phyloP scores from a whole-genome alignment of 2,797 vertebrate species.

The Siniperca obscura region DNA sequence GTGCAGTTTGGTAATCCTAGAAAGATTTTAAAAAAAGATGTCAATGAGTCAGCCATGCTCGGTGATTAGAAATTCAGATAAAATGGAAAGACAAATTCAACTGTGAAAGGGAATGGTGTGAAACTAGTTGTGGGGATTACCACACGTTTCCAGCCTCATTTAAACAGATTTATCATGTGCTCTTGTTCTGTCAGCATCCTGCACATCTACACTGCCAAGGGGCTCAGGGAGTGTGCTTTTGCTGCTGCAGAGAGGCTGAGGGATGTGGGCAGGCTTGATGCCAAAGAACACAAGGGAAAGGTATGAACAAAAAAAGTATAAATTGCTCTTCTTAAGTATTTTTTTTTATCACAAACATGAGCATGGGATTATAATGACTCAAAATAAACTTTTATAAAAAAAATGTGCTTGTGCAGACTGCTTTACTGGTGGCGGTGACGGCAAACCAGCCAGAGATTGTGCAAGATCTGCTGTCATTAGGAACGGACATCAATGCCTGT shows the following conservation, averaged over 20 bases:
- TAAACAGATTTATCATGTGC: slow-evolving; percentile 30
- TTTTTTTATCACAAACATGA: not conserved
- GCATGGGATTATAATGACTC: not conserved
- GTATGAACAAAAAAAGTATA: slow-evolving; percentile 63
- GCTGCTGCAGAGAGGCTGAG: slow-evolving; percentile 89
- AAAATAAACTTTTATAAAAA: slow-evolving; percentile 1
- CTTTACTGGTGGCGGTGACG: slow-evolving; percentile 90
- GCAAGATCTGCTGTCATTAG: slow-evolving; percentile 88
- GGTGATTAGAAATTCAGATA: slow-evolving; percentile 37
- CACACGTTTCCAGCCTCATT: slow-evolving; percentile 10
- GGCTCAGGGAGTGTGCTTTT: slow-evolving; percentile 87
- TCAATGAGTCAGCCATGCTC: slow-evolving; percentile 50
- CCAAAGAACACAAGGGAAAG: slow-evolving; percentile 94
- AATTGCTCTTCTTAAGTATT: not conserved
- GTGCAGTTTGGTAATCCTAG: slow-evolving; percentile 28
- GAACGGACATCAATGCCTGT: slow-evolving; percentile 88
- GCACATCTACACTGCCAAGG: slow-evolving; percentile 91
- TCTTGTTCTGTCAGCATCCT: slow-evolving; percentile 84
- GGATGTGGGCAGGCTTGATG: slow-evolving; percentile 84
- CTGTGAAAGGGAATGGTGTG: slow-evolving; percentile 16
- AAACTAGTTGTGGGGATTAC: slow-evolving; percentile 39
- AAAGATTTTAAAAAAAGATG: slow-evolving; percentile 28
- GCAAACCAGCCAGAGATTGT: slow-evolving; percentile 92
- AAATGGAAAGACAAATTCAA: slow-evolving; percentile 7
- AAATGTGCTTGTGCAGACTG: slow-evolving; percentile 82